Evolutionary conservation across 2,888 invertebrate species (phyloP).

Genomic region (Ceraclea dissimilis): DNA sequence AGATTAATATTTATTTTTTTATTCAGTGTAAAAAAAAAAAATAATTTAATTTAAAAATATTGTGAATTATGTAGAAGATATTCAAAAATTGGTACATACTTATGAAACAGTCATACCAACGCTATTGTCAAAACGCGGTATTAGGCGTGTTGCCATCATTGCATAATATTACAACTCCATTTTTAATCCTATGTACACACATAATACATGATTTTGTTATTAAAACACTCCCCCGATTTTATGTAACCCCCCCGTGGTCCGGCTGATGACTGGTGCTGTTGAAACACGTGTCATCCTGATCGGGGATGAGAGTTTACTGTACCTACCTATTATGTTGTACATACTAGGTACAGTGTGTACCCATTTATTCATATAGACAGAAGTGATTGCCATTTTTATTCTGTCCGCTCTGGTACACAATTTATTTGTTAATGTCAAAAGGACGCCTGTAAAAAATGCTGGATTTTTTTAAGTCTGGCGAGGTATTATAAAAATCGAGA

Average conservation of each 20-base stretch:
- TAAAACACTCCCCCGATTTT: not conserved
- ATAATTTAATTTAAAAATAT: no score
- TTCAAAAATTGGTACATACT: no score
- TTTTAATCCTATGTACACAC: not conserved
- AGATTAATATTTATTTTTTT: no score
- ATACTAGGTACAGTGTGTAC: not conserved
- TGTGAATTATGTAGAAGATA: no score
- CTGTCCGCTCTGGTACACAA: not conserved
- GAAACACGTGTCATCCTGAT: not conserved
- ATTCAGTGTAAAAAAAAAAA: no score
- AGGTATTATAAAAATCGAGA: no score
- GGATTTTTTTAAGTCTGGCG: no score
- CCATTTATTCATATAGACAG: not conserved
- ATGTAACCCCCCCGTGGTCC: not conserved
- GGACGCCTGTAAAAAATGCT: no score
- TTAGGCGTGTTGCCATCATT: no score
- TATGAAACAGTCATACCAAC: no score
- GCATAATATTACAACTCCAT: not conserved
- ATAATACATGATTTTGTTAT: not conserved
- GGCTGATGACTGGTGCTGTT: not conserved
- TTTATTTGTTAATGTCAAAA: not conserved
- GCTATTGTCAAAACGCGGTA: no score
- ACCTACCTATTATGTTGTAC: not conserved
- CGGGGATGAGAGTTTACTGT: not conserved
- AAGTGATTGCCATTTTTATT: conserved; percentile 1